Conservation (phyloP, 2,113 vertebrate genomes). For the Pseudorasbora parva region DNA sequence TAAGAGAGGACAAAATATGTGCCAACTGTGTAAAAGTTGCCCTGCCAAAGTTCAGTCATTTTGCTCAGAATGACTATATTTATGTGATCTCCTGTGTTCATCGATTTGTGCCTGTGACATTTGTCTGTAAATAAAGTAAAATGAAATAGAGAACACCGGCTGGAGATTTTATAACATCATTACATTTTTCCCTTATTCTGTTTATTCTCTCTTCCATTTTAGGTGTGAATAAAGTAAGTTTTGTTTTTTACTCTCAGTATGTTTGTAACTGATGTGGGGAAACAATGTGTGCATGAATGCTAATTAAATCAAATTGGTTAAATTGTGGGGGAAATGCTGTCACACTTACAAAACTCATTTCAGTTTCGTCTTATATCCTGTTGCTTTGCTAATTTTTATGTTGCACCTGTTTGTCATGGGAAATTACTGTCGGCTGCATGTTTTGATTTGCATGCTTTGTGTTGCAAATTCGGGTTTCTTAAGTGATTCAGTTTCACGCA, state of each 20-base stretch:
- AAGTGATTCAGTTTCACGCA: no score
- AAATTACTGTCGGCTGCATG: constrained; percentile 21
- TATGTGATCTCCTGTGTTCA: constrained; percentile 49
- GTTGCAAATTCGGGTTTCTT: not conserved
- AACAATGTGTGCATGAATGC: constrained; percentile 52
- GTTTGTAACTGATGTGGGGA: constrained; percentile 28
- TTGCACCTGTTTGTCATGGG: constrained; percentile 46
- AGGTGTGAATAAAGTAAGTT: constrained; percentile 83
- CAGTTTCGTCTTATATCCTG: constrained; percentile 24
- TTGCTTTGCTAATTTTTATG: constrained; percentile 68
- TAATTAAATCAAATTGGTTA: constrained; percentile 24
- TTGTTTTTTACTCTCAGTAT: constrained; percentile 61
- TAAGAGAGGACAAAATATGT: constrained; percentile 54
- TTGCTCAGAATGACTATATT: constrained; percentile 50
- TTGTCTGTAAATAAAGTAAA: constrained; percentile 59
- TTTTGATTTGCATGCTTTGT: constrained; percentile 51
- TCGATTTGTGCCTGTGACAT: constrained; percentile 54
- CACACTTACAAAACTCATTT: constrained; percentile 35
- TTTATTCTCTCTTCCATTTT: constrained; percentile 70
- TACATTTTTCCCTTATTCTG: constrained; percentile 62
- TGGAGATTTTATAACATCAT: constrained; percentile 46
- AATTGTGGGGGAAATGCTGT: constrained; percentile 1
- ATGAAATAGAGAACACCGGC: constrained; percentile 30
- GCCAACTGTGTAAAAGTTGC: constrained; percentile 46
- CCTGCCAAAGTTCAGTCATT: constrained; percentile 54